Evolutionary conservation across 1,140 invertebrate genomes (phyloP).

Genomic region (Paraescarpia echinospica): DNA sequence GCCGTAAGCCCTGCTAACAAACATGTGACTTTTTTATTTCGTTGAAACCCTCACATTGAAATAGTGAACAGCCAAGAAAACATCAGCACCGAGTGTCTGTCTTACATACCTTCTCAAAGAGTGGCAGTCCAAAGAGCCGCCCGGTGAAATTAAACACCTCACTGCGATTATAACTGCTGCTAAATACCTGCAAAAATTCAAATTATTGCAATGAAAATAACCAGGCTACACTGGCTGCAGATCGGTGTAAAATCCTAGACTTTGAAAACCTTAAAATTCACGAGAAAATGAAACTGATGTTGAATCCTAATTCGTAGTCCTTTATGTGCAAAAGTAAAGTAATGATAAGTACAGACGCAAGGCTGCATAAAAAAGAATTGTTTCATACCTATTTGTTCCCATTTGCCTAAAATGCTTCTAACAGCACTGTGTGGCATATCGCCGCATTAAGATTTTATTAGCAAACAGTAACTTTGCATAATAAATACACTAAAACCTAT

Average conservation of each 20-base stretch:
- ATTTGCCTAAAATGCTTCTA: too few relatives aligned
- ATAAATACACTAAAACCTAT: too few relatives aligned
- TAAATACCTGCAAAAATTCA: constrained; percentile 16
- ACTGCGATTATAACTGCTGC: neutral
- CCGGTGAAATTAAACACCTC: constrained; percentile 38
- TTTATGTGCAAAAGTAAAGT: neutral
- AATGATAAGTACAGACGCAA: too few relatives aligned
- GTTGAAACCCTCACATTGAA: neutral
- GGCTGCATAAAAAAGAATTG: too few relatives aligned
- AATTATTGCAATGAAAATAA: neutral
- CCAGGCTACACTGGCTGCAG: neutral
- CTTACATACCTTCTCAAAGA: constrained; percentile 46
- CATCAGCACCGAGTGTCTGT: neutral
- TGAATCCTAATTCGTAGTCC: neutral
- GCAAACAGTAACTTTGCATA: too few relatives aligned
- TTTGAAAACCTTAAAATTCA: neutral
- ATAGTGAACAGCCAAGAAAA: neutral
- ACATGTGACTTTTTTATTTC: too few relatives aligned
- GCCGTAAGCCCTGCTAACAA: too few relatives aligned
- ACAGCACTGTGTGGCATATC: too few relatives aligned
- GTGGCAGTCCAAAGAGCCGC: constrained; percentile 36
- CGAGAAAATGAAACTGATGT: neutral
- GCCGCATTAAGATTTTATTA: too few relatives aligned
- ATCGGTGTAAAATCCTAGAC: neutral
- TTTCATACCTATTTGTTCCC: too few relatives aligned